Evolutionary conservation across 2,888 invertebrate genomes (phyloP).

Genomic region (Trachelus stipa): DNA sequence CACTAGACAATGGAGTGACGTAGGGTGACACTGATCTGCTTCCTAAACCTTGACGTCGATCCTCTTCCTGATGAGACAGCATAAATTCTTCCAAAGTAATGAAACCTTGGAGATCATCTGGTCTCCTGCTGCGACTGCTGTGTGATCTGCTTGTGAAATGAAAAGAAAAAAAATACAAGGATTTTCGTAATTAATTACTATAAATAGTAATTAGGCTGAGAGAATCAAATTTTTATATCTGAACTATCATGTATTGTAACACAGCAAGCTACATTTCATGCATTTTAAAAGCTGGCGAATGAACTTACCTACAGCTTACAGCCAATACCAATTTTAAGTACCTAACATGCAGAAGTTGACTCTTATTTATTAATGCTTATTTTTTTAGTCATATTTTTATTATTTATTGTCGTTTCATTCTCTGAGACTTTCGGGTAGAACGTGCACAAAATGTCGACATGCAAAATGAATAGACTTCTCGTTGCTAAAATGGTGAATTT

Average conservation of each 20-base stretch:
- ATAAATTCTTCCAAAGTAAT: conserved; percentile 84
- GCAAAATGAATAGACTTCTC: conserved; percentile 40
- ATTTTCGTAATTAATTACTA: background rate
- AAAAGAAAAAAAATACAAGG: background rate
- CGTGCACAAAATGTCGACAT: conserved; percentile 39
- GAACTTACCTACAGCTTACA: conserved; percentile 16
- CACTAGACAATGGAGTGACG: conserved; percentile 50
- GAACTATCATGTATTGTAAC: background rate
- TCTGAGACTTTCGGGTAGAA: conserved; percentile 20
- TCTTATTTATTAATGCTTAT: conserved; percentile 3
- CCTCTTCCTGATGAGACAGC: conserved; percentile 81
- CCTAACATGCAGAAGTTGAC: conserved; percentile 18
- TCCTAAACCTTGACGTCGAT: conserved; percentile 68
- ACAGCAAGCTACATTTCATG: conserved; percentile 4
- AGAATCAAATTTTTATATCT: background rate
- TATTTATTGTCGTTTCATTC: background rate
- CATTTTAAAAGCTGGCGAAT: conserved; percentile 15
- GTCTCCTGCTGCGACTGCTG: conserved; percentile 53
- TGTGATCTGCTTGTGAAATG: conserved; percentile 39
- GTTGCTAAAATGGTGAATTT: conserved; percentile 25
- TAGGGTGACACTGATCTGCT: conserved; percentile 41
- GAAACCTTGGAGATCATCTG: conserved; percentile 75
- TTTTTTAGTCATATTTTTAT: background rate
- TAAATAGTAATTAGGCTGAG: background rate
- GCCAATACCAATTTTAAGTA: conserved; percentile 7